A percentile compares a stretch with the other conserved stretches of the same genome.
phyloP scores from a whole-genome alignment of 64 coral and sea anemone species.

The Exaiptasia diaphana region DNA sequence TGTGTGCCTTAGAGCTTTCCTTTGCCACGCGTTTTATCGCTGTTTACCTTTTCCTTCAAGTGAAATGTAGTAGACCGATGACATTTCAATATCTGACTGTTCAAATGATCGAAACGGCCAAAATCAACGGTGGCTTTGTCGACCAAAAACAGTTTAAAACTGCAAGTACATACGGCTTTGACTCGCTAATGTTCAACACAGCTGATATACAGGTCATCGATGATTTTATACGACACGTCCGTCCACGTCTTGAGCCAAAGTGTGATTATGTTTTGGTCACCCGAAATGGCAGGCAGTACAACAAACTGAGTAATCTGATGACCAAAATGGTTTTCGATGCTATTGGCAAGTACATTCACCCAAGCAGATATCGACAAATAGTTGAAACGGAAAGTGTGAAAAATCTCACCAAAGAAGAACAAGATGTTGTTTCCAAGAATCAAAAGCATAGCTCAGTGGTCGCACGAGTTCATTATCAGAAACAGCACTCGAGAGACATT shows the following conservation, averaged over 20 bases:
- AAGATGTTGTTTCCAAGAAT: neutral
- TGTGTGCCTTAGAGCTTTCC: neutral
- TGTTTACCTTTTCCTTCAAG: constrained; percentile 24
- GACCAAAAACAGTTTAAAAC: constrained; percentile 48
- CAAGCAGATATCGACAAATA: constrained; percentile 36
- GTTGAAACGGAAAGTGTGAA: constrained; percentile 32
- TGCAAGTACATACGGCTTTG: constrained; percentile 37
- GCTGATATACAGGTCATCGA: constrained; percentile 14
- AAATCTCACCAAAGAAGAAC: neutral
- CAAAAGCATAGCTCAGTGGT: neutral
- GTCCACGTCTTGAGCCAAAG: constrained; percentile 23
- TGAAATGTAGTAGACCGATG: constrained; percentile 19
- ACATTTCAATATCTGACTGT: constrained; percentile 54
- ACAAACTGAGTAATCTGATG: constrained; percentile 44
- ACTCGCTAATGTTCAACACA: constrained; percentile 31
- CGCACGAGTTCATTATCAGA: constrained; percentile 49
- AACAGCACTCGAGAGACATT: constrained; percentile 17
- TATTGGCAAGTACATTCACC: constrained; percentile 46
- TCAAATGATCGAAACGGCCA: constrained; percentile 12
- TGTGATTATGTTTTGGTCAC: constrained; percentile 54
- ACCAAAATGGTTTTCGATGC: constrained; percentile 48
- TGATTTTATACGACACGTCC: constrained; percentile 13
- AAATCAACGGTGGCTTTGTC: constrained; percentile 42
- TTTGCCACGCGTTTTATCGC: constrained; percentile 22
- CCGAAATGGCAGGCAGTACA: constrained; percentile 20